These are phyloP conservation scores for Agapornis canus DNA, from an alignment of 2,797 vertebrate genomes.

Conservation along the genomic window DNA sequence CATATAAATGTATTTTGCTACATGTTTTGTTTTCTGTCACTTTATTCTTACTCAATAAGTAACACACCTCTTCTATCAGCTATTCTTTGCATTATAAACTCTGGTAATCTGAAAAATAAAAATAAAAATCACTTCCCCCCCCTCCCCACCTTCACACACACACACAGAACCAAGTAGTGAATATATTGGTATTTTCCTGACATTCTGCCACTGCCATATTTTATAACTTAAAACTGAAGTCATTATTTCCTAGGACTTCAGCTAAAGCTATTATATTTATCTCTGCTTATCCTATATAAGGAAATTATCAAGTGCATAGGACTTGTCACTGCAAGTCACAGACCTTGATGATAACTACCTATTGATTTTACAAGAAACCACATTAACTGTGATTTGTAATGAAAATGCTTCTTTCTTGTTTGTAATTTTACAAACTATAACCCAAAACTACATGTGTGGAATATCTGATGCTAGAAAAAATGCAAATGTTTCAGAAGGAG, in stretches of 20 bases:
- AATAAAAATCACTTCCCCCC: background rate
- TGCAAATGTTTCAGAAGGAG: background rate
- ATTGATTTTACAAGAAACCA: background rate
- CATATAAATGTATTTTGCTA: background rate
- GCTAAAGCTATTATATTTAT: background rate
- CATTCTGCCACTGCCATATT: background rate
- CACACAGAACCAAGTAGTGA: rapidly evolving
- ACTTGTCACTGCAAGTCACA: background rate
- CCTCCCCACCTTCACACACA: background rate
- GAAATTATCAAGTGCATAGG: background rate
- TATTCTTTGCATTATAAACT: background rate
- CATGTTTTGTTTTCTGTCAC: background rate
- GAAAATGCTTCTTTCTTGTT: background rate
- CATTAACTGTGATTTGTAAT: background rate
- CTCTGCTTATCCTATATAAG: background rate
- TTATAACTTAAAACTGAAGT: background rate
- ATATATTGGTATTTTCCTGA: background rate
- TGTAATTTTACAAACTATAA: background rate
- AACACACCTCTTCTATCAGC: background rate
- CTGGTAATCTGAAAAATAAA: background rate
- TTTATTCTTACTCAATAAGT: background rate
- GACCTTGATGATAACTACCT: background rate
- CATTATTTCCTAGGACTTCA: background rate
- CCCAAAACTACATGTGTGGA: background rate
- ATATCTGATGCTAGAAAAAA: background rate